Evolutionary conservation across 2,888 invertebrate species (phyloP).

Genomic region (Caradrina clavipalpis): DNA sequence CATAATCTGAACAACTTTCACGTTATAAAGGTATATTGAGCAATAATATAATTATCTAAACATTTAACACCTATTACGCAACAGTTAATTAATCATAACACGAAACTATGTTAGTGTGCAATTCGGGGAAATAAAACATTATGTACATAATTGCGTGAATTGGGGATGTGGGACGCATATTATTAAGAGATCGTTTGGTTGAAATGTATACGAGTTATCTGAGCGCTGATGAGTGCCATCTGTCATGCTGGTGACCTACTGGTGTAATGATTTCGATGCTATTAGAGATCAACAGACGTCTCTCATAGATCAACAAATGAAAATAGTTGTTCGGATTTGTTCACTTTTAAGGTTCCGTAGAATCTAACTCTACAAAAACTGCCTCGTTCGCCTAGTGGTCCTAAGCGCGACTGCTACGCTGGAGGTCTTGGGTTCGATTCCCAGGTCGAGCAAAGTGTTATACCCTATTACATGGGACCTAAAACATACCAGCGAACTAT

Average conservation of each 20-base stretch:
- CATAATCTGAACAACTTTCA: constrained; percentile 10
- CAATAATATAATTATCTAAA: constrained; percentile 38
- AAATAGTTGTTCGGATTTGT: constrained; percentile 3
- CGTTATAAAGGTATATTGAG: constrained; percentile 44
- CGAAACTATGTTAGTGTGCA: constrained; percentile 67
- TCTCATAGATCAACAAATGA: constrained; percentile 13
- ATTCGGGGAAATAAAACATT: constrained; percentile 69
- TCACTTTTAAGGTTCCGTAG: too few relatives aligned
- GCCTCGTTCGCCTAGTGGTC: too few relatives aligned
- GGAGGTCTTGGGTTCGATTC: too few relatives aligned
- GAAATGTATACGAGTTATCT: constrained; percentile 15
- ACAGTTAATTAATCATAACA: constrained; percentile 43
- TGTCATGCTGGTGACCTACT: constrained; percentile 45
- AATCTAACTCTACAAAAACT: too few relatives aligned
- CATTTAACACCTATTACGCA: constrained; percentile 51
- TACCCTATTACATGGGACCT: too few relatives aligned
- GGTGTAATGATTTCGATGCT: constrained; percentile 28
- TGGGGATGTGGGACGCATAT: constrained; percentile 76
- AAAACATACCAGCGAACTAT: too few relatives aligned
- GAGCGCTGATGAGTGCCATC: constrained; percentile 37
- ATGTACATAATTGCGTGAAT: constrained; percentile 70
- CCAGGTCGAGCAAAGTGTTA: too few relatives aligned
- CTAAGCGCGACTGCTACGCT: too few relatives aligned
- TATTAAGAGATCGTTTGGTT: constrained; percentile 35
- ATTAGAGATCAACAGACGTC: constrained; percentile 20